phyloP scores from a whole-genome alignment of 2,113 vertebrate genomes.

The Genyomyrus donnyi region DNA sequence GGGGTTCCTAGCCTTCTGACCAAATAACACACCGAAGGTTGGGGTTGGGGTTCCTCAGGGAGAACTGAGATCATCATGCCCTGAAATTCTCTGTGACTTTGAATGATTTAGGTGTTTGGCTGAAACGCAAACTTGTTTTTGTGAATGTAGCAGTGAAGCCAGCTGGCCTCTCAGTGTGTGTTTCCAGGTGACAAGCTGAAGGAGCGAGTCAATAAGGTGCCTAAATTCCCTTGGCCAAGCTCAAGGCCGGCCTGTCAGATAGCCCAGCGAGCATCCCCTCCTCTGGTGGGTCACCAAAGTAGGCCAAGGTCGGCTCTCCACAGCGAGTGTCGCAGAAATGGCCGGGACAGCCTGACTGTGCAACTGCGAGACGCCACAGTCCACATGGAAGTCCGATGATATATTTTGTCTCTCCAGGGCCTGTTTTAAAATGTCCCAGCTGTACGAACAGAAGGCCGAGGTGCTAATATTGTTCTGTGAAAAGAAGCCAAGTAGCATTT shows the following conservation, averaged over 20 bases:
- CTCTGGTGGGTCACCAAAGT: background rate
- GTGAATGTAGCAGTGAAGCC: background rate
- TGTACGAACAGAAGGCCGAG: background rate
- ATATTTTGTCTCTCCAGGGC: background rate
- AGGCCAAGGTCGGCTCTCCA: slow-evolving; percentile 10
- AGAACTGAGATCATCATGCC: background rate
- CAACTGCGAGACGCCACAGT: background rate
- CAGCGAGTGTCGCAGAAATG: background rate
- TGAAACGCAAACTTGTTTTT: background rate
- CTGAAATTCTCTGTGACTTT: background rate
- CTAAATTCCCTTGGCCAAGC: background rate
- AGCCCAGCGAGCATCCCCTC: background rate
- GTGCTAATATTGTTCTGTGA: background rate
- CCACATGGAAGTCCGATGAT: background rate
- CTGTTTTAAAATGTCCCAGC: background rate
- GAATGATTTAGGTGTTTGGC: background rate
- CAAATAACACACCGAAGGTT: background rate
- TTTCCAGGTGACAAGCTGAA: background rate
- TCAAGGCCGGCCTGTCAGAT: background rate
- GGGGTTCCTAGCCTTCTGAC: background rate
- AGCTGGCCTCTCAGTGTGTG: background rate
- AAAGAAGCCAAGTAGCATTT: background rate
- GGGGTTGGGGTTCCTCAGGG: background rate
- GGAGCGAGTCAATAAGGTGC: background rate
- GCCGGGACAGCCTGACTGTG: background rate